Evolutionary conservation across 2,113 vertebrate genomes (phyloP).

Genomic region (Morone chrysops): DNA sequence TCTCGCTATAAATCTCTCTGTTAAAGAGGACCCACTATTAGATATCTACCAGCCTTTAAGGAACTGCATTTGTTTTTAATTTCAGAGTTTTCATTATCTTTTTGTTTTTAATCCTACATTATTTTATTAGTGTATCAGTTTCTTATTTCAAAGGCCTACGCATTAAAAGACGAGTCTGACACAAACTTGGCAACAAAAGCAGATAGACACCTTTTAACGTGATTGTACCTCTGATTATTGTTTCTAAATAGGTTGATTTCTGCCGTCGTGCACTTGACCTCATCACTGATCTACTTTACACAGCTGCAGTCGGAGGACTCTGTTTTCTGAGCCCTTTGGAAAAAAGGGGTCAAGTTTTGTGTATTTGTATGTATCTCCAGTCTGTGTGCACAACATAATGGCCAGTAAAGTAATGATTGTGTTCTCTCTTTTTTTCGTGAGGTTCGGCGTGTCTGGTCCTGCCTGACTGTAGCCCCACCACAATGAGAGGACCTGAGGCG

Average conservation of each 20-base stretch:
- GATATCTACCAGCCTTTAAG: not conserved
- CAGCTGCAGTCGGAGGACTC: not conserved
- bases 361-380: constrained; percentile 19
- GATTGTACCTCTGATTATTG: constrained; percentile 7
- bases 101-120: no score
- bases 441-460: constrained; percentile 51
- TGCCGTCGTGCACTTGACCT: not conserved
- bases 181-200: constrained; percentile 27
- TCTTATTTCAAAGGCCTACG: not conserved
- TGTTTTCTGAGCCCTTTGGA: not conserved
- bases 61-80: not conserved
- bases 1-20: no score
- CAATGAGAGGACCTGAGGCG: constrained; percentile 55
- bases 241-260: not conserved
- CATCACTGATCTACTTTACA: not conserved
- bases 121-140: not conserved
- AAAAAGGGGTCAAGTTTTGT: not conserved
- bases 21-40: not conserved
- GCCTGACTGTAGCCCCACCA: constrained; percentile 23
- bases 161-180: not conserved
- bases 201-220: not conserved
- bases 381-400: constrained; percentile 1
- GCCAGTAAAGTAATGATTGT: constrained; percentile 37
- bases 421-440: constrained; percentile 20
- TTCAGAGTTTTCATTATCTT: not conserved